Evolutionary conservation across 2,888 invertebrate genomes (phyloP).

Genomic region (Nezara viridula): DNA sequence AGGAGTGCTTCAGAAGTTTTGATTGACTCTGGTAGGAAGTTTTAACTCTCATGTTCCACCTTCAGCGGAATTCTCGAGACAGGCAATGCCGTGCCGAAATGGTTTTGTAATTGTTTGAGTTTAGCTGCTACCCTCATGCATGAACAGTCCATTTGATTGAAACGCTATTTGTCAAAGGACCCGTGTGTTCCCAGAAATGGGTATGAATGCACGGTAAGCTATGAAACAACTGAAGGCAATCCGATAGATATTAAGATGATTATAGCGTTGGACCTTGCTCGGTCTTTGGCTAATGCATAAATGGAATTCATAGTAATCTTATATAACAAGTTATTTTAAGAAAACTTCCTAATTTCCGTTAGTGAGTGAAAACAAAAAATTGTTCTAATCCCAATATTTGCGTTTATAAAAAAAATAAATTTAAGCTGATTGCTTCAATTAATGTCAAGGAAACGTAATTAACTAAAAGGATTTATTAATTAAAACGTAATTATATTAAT

Average conservation of each 20-base stretch:
- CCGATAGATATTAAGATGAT: not conserved
- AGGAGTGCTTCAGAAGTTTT: slow-evolving; percentile 51
- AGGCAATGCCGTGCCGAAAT: not conserved
- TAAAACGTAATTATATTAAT: no score
- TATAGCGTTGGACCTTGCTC: no score
- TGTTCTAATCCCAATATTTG: no score
- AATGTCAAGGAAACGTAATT: no score
- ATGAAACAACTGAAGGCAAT: not conserved
- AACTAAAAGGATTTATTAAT: no score
- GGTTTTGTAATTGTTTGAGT: slow-evolving; percentile 34
- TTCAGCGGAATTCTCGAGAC: not conserved
- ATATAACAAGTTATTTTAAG: no score
- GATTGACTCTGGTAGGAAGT: slow-evolving; percentile 42
- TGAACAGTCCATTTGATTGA: slow-evolving; percentile 38
- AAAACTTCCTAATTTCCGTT: no score
- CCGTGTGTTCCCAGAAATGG: not conserved
- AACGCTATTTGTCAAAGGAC: not conserved
- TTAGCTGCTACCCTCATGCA: not conserved
- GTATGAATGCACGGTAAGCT: not conserved
- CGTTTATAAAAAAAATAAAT: no score
- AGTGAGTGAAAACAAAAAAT: no score
- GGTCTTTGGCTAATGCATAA: no score
- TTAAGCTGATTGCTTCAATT: no score
- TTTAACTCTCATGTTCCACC: slow-evolving; percentile 27
- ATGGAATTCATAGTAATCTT: no score